Conservation (phyloP, 1,140 invertebrate species). For the Drosophila willistoni region DNA sequence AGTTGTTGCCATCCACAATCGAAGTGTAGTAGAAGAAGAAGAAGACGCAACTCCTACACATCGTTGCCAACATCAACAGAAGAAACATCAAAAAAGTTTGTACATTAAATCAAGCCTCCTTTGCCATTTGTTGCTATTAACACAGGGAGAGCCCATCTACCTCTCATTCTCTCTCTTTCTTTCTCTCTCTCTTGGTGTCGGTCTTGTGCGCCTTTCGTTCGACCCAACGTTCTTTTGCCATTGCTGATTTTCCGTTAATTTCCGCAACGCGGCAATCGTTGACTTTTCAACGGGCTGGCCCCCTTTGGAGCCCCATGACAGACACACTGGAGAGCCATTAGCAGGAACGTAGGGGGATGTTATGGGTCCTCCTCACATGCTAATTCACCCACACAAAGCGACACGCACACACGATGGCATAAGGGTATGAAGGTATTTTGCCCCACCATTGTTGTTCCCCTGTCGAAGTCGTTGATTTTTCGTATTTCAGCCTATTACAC, state of each 20-base stretch:
- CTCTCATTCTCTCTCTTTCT: not conserved
- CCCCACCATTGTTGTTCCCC: constrained; percentile 50
- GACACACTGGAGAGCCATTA: constrained; percentile 78
- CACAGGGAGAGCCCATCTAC: constrained; percentile 11
- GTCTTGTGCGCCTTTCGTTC: not conserved
- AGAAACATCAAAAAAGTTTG: constrained; percentile 76
- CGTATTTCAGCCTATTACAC: constrained; percentile 75
- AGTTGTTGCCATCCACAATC: too few relatives aligned
- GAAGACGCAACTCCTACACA: constrained; percentile 11
- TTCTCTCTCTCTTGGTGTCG: not conserved
- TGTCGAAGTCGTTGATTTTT: constrained; percentile 75
- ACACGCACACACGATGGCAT: constrained; percentile 24
- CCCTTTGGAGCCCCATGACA: constrained; percentile 33
- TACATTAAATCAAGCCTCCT: constrained; percentile 81
- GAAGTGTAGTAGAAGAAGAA: not conserved
- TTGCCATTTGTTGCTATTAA: constrained; percentile 71
- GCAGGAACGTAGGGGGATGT: constrained; percentile 48
- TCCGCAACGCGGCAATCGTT: constrained; percentile 80
- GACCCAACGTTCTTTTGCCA: constrained; percentile 25
- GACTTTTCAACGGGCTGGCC: constrained; percentile 69
- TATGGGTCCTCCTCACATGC: constrained; percentile 58
- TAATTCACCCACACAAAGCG: constrained; percentile 55
- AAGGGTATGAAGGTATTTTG: not conserved
- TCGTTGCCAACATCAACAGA: constrained; percentile 43
- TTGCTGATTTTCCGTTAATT: constrained; percentile 78